These are phyloP conservation scores for Beaufortia kweichowensis DNA, from an alignment of 2,113 vertebrate species.

Conservation along the genomic window DNA sequence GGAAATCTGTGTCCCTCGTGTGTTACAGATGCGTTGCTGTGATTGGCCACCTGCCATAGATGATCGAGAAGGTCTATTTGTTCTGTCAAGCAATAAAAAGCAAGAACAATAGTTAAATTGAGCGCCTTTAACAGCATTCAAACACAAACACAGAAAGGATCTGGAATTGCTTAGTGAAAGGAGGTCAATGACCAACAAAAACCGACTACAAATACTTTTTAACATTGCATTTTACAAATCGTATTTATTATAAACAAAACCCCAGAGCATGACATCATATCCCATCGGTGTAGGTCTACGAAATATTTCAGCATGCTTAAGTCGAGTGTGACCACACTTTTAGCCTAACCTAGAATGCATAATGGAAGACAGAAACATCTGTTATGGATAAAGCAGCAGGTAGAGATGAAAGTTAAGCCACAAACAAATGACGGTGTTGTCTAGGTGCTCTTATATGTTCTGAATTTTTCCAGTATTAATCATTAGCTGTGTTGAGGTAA, in stretches of 20 bases:
- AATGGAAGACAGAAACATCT: conserved; percentile 42
- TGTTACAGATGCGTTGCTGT: conserved; percentile 74
- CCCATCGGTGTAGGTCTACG: neutral
- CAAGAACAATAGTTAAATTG: neutral
- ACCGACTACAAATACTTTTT: too few species aligned
- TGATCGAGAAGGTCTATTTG: conserved; percentile 80
- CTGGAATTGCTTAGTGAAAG: too few species aligned
- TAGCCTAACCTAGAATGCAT: conserved; percentile 4
- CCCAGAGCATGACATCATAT: neutral
- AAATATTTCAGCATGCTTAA: neutral
- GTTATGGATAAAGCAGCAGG: conserved; percentile 29
- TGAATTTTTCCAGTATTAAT: conserved; percentile 30
- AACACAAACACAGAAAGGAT: too few species aligned
- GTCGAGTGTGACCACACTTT: neutral
- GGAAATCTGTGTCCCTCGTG: conserved; percentile 71
- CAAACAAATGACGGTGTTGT: conserved; percentile 26
- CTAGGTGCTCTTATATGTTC: too few species aligned
- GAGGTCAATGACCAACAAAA: too few species aligned
- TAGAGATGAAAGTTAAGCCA: conserved; percentile 25
- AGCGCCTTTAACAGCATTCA: conserved; percentile 2
- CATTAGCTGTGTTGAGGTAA: conserved; percentile 9
- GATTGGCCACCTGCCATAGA: conserved; percentile 65
- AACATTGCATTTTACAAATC: too few species aligned
- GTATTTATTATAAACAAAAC: neutral
- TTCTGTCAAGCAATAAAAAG: conserved; percentile 65